Evolutionary conservation across 2,113 vertebrate genomes (phyloP).

Genomic region (Bettongia penicillata): DNA sequence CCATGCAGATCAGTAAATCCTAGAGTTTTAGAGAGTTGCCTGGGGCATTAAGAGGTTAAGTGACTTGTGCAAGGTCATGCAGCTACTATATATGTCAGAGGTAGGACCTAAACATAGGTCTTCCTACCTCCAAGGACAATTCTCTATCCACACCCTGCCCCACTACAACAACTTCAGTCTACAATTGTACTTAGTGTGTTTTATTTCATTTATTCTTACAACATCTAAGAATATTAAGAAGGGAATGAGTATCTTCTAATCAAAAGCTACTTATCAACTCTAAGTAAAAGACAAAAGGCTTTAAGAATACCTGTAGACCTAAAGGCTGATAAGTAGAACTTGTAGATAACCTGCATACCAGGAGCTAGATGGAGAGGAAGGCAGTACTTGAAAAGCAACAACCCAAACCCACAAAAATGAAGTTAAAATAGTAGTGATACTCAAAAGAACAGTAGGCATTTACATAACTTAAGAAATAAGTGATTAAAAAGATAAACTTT

Average conservation of each 20-base stretch:
- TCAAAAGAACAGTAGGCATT: neutral
- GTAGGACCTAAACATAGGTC: neutral
- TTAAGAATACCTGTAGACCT: neutral
- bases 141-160: neutral
- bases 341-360: neutral
- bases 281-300: neutral
- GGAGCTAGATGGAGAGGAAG: too few species aligned
- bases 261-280: neutral
- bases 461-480: neutral
- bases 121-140: neutral
- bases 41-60: neutral
- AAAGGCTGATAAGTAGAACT: neutral
- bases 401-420: conserved; percentile 41
- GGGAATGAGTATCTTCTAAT: neutral
- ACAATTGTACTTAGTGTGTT: neutral
- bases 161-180: neutral
- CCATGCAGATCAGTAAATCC: neutral
- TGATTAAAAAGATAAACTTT: neutral
- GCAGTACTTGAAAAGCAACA: conserved; percentile 21
- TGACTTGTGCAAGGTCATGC: neutral
- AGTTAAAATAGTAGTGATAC: conserved; percentile 12
- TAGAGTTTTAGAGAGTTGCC: neutral
- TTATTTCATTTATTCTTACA: neutral
- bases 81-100: neutral
- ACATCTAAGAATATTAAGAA: neutral